Conservation (phyloP, 2,797 vertebrate species). For the Silurus aristotelis region DNA sequence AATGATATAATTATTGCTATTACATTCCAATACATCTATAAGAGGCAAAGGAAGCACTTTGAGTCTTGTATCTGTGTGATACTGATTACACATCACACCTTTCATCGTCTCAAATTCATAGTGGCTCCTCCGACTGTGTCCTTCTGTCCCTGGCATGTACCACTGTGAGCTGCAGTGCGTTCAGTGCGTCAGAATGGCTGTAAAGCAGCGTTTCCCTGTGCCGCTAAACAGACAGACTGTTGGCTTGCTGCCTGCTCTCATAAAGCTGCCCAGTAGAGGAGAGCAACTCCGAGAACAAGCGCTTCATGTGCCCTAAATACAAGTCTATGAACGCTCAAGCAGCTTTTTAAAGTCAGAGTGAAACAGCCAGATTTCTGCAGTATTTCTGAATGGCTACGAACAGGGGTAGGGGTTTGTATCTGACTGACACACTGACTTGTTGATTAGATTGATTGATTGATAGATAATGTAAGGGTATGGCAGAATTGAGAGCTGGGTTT, state of each 20-base stretch:
- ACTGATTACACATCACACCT: constrained; percentile 21
- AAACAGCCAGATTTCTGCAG: not conserved
- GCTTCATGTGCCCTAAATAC: constrained; percentile 12
- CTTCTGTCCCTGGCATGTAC: constrained; percentile 41
- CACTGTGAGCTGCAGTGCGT: constrained; percentile 34
- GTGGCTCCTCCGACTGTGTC: constrained; percentile 34
- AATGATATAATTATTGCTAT: not conserved
- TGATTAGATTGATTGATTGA: not conserved
- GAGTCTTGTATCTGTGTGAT: constrained; percentile 12
- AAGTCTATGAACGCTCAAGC: not conserved
- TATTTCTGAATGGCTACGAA: not conserved
- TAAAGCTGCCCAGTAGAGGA: constrained; percentile 49
- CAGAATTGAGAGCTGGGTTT: not conserved
- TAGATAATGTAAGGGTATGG: not conserved
- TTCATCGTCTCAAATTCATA: constrained; percentile 27
- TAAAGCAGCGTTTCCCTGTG: constrained; percentile 37
- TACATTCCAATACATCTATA: constrained; percentile 7
- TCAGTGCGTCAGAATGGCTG: constrained; percentile 45
- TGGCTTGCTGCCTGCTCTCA: constrained; percentile 36
- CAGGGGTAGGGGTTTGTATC: not conserved
- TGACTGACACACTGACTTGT: not conserved
- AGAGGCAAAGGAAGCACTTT: not conserved
- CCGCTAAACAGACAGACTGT: constrained; percentile 54
- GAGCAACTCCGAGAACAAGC: constrained; percentile 25
- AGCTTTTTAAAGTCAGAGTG: not conserved